A percentile compares a stretch with the other conserved stretches of the same genome.
Evolutionary conservation across 2,888 invertebrate species (phyloP).

Genomic region (Prostheceraeus crozeri): DNA sequence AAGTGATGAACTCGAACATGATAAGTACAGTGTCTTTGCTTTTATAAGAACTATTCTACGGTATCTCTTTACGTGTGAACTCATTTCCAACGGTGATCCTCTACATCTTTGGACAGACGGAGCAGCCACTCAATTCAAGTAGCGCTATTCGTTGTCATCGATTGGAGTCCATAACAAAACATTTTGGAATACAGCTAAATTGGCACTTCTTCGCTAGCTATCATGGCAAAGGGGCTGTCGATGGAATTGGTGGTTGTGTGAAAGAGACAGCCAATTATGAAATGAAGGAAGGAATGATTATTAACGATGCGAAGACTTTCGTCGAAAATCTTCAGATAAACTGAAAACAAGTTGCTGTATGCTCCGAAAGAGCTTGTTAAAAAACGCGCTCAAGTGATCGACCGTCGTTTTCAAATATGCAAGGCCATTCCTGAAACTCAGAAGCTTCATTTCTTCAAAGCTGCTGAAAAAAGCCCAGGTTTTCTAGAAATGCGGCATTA

Average conservation of each 20-base stretch:
- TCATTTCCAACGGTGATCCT: background rate
- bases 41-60: background rate
- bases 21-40: background rate
- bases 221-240: background rate
- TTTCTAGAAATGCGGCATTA: too few species aligned
- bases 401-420: too few species aligned
- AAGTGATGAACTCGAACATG: constrained; percentile 1
- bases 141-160: background rate
- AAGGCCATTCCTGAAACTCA: too few species aligned
- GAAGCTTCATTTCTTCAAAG: too few species aligned
- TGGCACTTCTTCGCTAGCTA: background rate
- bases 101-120: background rate
- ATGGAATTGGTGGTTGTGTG: background rate
- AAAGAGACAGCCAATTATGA: background rate
- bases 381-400: too few species aligned
- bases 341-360: too few species aligned
- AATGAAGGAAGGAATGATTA: background rate
- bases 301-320: background rate
- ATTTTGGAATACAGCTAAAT: background rate
- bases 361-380: too few species aligned
- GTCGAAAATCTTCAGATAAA: too few species aligned
- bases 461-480: too few species aligned
- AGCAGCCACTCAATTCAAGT: background rate
- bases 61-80: background rate
- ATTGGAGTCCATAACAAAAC: background rate